Base-by-base conservation (phyloP, 2,888 invertebrate species). In the Himalopsyche tibetana region DNA sequence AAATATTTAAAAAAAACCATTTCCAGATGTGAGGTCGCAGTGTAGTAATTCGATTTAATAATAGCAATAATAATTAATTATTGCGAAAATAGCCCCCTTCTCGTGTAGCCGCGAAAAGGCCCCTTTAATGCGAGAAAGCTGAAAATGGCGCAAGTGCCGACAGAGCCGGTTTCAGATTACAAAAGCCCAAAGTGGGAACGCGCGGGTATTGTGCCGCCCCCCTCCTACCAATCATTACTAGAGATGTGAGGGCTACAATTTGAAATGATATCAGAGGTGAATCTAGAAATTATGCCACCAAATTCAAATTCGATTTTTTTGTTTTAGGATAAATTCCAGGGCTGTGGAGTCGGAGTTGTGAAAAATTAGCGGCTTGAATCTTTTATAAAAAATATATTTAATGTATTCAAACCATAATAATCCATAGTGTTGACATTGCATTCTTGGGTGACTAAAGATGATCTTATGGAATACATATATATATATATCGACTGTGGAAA, bases 91-190 rank as follows among this genome's bases (percentile, higher is more conserved):
- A 11, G 28, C 74, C 74, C 74, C 74, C 36, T 28, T 36, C 19
- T 36, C 36, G 12, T 36, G 36, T 36, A 74, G 74, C 74, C 74
- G 74, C 74, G 74, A 74, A 74, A 74, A 38, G 74, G 74, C 74
- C 74, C 74, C 38, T 74, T 38, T 74, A 74, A 74, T 74, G 74
- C 74, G 74, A 74, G 74, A 36, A 74, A 74, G 74, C 74, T 38
- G 74, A 36, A 74, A 74, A 74, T 74, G 74, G 74, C 38, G 38
- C 74, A 74, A 74, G 74, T 74, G 74, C 74, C 74, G 74, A 74
- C 74, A 74, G 74, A 36, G 74, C 74, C 74, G 51, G 74, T 74
- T 74, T 74, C 74, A 36, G 36, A 74, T 74, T 74, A 74, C 74
- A 74, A 74, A 74, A 74, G 74, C 74, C 74, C 74, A 74, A 36